Evolutionary conservation across 2,888 invertebrate genomes (phyloP).

Genomic region (Eumerus sabulonum): DNA sequence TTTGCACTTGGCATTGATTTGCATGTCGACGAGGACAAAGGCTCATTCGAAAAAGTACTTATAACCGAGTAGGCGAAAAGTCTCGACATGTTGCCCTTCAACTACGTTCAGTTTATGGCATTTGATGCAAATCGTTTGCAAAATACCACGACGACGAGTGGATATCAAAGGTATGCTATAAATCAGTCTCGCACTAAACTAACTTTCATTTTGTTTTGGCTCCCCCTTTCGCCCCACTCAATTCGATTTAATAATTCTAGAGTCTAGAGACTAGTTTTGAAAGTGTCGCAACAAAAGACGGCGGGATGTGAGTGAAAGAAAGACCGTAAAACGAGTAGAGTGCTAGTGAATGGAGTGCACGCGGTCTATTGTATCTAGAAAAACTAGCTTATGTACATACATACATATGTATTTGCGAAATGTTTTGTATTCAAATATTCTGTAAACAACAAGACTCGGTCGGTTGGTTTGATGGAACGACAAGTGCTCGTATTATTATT

Average conservation of each 20-base stretch:
- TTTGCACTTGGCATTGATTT: constrained; percentile 15
- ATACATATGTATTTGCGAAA: too few relatives aligned
- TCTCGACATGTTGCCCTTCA: constrained; percentile 74
- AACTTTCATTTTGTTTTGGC: too few relatives aligned
- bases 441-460: too few relatives aligned
- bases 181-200: too few relatives aligned
- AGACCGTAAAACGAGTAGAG: constrained; percentile 7
- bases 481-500: too few relatives aligned
- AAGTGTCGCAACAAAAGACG: constrained; percentile 27
- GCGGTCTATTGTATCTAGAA: neutral
- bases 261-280: constrained; percentile 31
- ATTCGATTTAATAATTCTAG: constrained; percentile 4
- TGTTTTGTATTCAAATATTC: too few relatives aligned
- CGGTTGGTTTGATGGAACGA: too few relatives aligned
- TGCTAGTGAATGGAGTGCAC: neutral
- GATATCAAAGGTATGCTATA: constrained; percentile 72
- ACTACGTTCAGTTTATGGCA: constrained; percentile 74
- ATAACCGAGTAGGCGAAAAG: too few relatives aligned
- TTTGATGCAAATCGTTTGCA: constrained; percentile 64
- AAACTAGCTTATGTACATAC: neutral
- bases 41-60: neutral
- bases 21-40: constrained; percentile 10
- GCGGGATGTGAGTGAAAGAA: neutral
- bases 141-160: constrained; percentile 70
- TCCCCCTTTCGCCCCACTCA: too few relatives aligned